A percentile compares a stretch with the other conserved stretches of the same genome.
Conservation (phyloP, 2,797 vertebrate species). For the Cuniculus paca region DNA sequence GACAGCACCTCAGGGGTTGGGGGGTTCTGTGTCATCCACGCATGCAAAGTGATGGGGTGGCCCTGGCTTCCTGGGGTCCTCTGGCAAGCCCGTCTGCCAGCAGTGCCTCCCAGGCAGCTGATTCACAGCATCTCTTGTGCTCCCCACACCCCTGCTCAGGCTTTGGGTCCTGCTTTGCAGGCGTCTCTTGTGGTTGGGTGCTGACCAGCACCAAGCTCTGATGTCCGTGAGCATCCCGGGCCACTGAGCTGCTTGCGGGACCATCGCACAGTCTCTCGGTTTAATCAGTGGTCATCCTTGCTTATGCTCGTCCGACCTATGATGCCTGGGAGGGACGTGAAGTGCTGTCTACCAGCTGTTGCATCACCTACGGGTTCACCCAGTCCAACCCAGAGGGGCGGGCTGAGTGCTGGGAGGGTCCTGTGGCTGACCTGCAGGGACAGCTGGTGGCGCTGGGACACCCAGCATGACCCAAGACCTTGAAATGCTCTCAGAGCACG, state of each 20-base stretch:
- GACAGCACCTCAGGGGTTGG: background rate
- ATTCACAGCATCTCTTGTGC: rapidly evolving
- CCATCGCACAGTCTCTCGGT: background rate
- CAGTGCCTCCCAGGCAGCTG: background rate
- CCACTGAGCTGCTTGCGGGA: background rate
- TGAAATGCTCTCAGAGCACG: background rate
- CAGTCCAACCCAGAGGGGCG: background rate
- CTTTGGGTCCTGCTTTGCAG: background rate
- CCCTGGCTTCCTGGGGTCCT: too few species aligned
- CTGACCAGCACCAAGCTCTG: background rate
- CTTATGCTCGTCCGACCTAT: background rate
- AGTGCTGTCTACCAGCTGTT: background rate
- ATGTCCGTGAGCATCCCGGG: background rate
- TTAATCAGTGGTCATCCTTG: background rate
- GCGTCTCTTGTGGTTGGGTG: background rate
- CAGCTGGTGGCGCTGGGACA: background rate
- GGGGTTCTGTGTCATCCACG: background rate
- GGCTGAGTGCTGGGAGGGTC: rapidly evolving
- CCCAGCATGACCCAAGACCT: background rate
- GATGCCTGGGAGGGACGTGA: background rate
- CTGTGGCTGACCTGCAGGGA: background rate
- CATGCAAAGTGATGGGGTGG: background rate
- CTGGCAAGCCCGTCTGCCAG: background rate
- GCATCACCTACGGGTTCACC: too few species aligned
- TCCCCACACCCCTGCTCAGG: background rate